A percentile compares a stretch with the other conserved stretches of the same genome.
Evolutionary conservation across 2,797 vertebrate species (phyloP).

Genomic region (Odontamblyopus lacepedii): DNA sequence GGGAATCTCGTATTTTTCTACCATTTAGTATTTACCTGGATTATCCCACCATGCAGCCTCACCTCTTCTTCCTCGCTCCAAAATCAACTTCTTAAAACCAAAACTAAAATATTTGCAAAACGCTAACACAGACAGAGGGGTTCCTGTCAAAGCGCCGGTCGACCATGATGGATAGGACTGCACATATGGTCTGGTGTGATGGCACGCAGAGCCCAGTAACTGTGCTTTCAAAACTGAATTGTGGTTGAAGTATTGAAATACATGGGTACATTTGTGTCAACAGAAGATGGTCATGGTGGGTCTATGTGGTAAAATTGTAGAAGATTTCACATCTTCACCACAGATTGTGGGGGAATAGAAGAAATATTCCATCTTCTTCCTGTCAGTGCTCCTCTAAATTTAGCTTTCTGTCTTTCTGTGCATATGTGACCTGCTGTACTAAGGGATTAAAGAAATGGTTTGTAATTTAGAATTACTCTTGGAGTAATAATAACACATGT

Average conservation of each 20-base stretch:
- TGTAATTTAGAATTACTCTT: background rate
- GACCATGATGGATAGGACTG: conserved; percentile 47
- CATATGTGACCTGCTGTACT: conserved; percentile 64
- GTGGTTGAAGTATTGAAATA: conserved; percentile 68
- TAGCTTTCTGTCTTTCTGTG: conserved; percentile 27
- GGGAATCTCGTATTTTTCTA: conserved; percentile 9
- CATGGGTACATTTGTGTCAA: conserved; percentile 61
- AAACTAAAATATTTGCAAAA: conserved; percentile 51
- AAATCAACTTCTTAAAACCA: conserved; percentile 46
- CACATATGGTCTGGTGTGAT: conserved; percentile 18
- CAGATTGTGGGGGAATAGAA: conserved; percentile 63
- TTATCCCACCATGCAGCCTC: conserved; percentile 22
- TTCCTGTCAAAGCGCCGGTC: conserved; percentile 45
- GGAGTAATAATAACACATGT: background rate
- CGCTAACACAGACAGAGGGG: conserved; percentile 24
- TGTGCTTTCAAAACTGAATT: conserved; percentile 26
- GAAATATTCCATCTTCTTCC: conserved; percentile 57
- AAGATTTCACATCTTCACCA: conserved; percentile 42
- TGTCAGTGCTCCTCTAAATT: conserved; percentile 52
- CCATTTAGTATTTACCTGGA: conserved; percentile 15
- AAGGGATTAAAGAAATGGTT: conserved; percentile 33
- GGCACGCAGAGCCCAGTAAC: conserved; percentile 16
- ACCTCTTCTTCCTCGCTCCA: conserved; percentile 16
- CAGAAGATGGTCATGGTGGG: conserved; percentile 25
- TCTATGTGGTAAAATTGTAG: conserved; percentile 33